These are phyloP conservation scores for Lasiurus cinereus DNA, from an alignment of 2,113 vertebrate species.

Conservation along the genomic window DNA sequence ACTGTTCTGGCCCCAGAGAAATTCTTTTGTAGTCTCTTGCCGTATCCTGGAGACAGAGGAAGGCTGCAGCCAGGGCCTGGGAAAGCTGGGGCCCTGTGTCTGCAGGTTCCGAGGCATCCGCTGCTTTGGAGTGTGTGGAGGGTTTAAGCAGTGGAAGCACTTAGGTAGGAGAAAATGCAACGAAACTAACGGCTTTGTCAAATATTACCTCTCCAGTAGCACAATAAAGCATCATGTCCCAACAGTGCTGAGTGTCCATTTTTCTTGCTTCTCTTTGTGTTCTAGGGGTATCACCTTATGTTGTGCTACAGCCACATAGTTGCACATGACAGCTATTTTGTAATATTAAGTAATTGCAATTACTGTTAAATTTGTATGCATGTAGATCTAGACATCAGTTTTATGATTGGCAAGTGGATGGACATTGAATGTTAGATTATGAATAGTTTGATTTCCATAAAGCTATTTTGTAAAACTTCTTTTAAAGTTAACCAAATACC, in stretches of 20 bases:
- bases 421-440: not conserved
- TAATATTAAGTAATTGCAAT: not conserved
- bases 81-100: not conserved
- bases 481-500: not conserved
- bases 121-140: not conserved
- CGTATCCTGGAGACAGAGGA: conserved; percentile 19
- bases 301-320: not conserved
- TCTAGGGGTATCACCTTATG: not conserved
- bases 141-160: not conserved
- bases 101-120: not conserved
- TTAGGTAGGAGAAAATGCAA: not conserved
- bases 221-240: not conserved
- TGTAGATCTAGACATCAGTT: not conserved
- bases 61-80: not conserved
- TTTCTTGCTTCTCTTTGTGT: conserved; percentile 5
- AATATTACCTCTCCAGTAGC: not conserved
- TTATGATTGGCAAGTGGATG: not conserved
- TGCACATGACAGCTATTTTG: not conserved
- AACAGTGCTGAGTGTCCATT: not conserved
- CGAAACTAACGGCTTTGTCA: not conserved
- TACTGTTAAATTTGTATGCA: not conserved
- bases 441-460: conserved; percentile 13
- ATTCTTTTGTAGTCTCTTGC: not conserved
- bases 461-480: not conserved
- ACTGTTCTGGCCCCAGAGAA: not conserved